phyloP scores from a whole-genome alignment of 1,140 invertebrate species.

The Habropoda laboriosa region DNA sequence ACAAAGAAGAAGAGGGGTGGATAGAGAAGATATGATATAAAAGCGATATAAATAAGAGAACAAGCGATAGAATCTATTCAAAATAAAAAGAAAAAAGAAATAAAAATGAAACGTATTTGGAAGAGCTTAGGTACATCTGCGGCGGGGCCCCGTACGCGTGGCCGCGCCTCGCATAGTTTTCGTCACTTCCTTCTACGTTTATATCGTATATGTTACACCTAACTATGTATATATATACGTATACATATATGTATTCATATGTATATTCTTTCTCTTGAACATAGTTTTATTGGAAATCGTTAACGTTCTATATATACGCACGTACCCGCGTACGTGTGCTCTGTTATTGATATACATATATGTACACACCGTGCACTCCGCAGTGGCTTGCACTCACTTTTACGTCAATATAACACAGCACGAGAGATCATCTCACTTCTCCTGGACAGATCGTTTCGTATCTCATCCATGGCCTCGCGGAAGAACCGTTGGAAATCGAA shows the following conservation, averaged over 20 bases:
- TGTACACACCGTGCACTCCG: slow-evolving; percentile 43
- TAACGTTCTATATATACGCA: slow-evolving; percentile 27
- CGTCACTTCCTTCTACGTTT: slow-evolving; percentile 52
- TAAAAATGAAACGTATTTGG: slow-evolving; percentile 59
- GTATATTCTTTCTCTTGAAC: slow-evolving; percentile 20
- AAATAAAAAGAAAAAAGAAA: slow-evolving; percentile 6
- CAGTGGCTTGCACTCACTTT: slow-evolving; percentile 28
- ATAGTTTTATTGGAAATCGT: neutral
- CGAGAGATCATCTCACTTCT: slow-evolving; percentile 54
- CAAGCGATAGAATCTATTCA: slow-evolving; percentile 55
- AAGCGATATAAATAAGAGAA: slow-evolving; percentile 69
- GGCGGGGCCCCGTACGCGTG: slow-evolving; percentile 40
- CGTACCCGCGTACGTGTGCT: slow-evolving; percentile 47
- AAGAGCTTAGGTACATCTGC: slow-evolving; percentile 72
- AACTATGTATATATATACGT: slow-evolving; percentile 29
- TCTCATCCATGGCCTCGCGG: neutral
- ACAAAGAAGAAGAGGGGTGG: neutral
- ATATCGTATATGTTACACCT: slow-evolving; percentile 38
- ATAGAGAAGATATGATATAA: slow-evolving; percentile 62
- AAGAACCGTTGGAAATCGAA: slow-evolving; percentile 17
- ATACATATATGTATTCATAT: too few species aligned
- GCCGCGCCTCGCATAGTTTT: slow-evolving; percentile 47
- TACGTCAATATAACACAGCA: slow-evolving; percentile 51
- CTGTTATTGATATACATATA: slow-evolving; percentile 34
- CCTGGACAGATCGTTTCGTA: neutral